Evolutionary conservation across 2,113 vertebrate species (phyloP), one percentile per base, ranked within the genome.

Genomic region (Chitala chitala): DNA sequence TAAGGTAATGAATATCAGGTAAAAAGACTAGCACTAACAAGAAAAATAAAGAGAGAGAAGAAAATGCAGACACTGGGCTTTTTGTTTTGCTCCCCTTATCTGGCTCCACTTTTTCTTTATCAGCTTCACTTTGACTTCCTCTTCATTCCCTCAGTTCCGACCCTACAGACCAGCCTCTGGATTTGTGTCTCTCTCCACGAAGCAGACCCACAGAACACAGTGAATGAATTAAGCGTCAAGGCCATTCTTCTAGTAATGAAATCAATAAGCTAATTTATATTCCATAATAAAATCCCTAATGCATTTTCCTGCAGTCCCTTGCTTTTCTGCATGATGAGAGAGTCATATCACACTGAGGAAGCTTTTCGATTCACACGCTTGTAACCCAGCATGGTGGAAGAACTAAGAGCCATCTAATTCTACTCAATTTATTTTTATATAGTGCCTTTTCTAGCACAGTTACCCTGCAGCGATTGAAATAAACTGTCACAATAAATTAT

Each of bases 1-100:
- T 88, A 87, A 88, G 82, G 78, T 92, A 92, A 94, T 90, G 89
- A 94, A 93, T 92, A 93, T 91, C 88, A 92, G 89, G 91, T 91
- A 85, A 65, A 66, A 90, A 81, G 85, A 81, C 79, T 79, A 87
- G 84, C 7, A 22, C 82, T 77, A 74, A 76, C 75, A 75, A 75
- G 63, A 75, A 75, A 76, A 78, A 78, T 78, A 68, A 80, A 54
- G 79, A 80, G 36, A 20, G 42, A 50, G 44, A 9, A 69, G 61
- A 59, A 89, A 92, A 61, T 78, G 93, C 93, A 94, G 94, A 95
- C 86, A 87, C 86, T 83, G 83, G 84, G 48, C 64, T 66, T 26
- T 24, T 61, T 31, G 46, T 17, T 54, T 71, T 48, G 61, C 58
- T n/a, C n/a, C 31, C 68, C 77, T 64, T 64, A 10, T 61, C 66